Percentiles rank a stretch among this genome's conserved stretches.
Evolutionary conservation across 2,888 invertebrate species (phyloP).

Genomic region (Mongoloraphidia duomilia): DNA sequence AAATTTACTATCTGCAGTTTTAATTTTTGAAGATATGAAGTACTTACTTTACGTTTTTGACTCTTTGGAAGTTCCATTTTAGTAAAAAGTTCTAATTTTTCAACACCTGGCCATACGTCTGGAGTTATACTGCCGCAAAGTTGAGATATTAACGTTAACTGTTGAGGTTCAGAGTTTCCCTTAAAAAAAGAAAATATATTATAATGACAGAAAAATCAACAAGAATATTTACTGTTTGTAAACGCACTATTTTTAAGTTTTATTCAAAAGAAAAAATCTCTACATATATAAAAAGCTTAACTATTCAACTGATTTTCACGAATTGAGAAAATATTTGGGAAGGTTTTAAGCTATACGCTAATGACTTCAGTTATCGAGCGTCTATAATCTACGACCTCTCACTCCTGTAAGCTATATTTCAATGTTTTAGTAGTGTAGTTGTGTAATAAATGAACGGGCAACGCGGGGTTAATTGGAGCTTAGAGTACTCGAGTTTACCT

Average conservation of each 20-base stretch:
- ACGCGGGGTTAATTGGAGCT: neutral
- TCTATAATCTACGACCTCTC: too few species aligned
- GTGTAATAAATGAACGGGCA: neutral
- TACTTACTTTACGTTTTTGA: constrained; percentile 61
- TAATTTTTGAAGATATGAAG: neutral
- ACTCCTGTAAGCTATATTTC: too few species aligned
- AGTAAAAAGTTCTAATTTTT: constrained; percentile 71
- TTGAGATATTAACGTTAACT: constrained; percentile 86
- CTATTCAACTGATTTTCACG: too few species aligned
- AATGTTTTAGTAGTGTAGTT: neutral
- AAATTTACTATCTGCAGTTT: constrained; percentile 5
- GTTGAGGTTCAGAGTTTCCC: constrained; percentile 93
- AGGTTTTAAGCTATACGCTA: too few species aligned
- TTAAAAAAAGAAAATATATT: neutral
- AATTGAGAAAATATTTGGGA: too few species aligned
- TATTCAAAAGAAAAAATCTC: too few species aligned
- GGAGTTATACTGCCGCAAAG: constrained; percentile 92
- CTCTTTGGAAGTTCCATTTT: constrained; percentile 78
- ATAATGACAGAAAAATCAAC: neutral
- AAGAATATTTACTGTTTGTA: too few species aligned
- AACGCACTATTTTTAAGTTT: too few species aligned
- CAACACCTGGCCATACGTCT: constrained; percentile 88
- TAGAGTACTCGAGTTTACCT: constrained; percentile 24
- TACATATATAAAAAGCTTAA: too few species aligned
- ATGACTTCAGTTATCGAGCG: too few species aligned